Evolutionary conservation across 2,113 vertebrate genomes (phyloP).

Genomic region (Meleagris gallopavo): DNA sequence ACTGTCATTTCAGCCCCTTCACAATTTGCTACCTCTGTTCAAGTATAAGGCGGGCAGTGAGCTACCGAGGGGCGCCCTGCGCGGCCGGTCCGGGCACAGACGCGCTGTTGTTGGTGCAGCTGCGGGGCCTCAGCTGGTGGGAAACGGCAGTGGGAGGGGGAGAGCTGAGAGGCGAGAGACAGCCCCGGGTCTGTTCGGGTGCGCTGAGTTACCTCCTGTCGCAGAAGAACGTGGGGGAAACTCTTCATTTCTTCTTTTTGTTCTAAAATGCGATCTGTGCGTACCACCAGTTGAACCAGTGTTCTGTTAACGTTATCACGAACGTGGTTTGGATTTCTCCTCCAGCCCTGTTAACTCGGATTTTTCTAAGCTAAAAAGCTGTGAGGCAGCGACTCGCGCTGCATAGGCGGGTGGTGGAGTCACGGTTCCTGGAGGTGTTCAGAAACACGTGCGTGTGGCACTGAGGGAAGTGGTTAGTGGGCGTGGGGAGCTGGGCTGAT

Average conservation of each 20-base stretch:
- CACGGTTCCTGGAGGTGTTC: background rate
- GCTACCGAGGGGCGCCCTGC: background rate
- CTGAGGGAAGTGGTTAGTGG: too few relatives aligned
- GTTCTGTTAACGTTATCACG: background rate
- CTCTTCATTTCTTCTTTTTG: background rate
- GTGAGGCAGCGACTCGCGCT: too few relatives aligned
- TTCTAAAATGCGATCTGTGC: background rate
- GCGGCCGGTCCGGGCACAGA: conserved; percentile 27
- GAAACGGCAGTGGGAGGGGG: conserved; percentile 42
- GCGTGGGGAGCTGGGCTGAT: too few relatives aligned
- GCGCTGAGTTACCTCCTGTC: background rate
- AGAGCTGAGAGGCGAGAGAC: conserved; percentile 8
- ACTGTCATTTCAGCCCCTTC: conserved; percentile 20
- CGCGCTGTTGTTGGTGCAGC: conserved; percentile 61
- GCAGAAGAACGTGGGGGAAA: background rate
- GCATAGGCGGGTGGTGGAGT: background rate
- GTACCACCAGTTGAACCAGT: background rate
- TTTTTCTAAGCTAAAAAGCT: background rate
- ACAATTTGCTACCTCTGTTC: conserved; percentile 33
- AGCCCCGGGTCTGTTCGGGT: conserved; percentile 36
- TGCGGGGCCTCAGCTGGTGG: conserved; percentile 64
- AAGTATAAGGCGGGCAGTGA: conserved; percentile 33
- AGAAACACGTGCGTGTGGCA: too few relatives aligned
- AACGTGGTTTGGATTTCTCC: background rate
- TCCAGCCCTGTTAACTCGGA: background rate